Percentiles rank a stretch among this genome's conserved stretches.
Conservation (phyloP, 2,797 vertebrate species). For the Chrysocyon brachyurus region DNA sequence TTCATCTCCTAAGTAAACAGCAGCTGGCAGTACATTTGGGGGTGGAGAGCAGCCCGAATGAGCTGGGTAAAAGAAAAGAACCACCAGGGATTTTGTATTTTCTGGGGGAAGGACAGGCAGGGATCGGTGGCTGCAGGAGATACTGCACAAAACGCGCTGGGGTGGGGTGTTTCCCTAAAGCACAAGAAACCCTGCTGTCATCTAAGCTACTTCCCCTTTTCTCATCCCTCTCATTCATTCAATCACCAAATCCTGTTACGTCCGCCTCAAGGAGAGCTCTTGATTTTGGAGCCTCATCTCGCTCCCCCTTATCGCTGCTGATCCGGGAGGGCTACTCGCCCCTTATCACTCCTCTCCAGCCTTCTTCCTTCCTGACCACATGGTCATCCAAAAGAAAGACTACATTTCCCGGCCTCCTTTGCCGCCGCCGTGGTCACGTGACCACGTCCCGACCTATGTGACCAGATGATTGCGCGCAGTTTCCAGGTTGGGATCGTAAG, state of each 20-base stretch:
- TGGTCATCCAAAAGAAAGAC: background rate
- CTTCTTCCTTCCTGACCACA: background rate
- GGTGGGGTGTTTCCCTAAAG: background rate
- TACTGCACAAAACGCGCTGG: background rate
- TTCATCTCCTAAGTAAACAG: slow-evolving; percentile 41
- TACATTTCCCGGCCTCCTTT: slow-evolving; percentile 18
- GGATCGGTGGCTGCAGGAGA: background rate
- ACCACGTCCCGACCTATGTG: background rate
- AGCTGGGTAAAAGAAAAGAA: background rate
- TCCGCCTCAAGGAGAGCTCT: background rate
- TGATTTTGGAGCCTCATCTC: background rate
- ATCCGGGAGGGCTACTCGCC: background rate
- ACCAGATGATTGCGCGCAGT: background rate
- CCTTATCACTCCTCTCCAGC: background rate
- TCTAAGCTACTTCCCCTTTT: too few relatives aligned
- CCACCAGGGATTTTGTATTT: background rate
- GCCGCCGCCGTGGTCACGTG: background rate
- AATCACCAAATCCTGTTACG: background rate
- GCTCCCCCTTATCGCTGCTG: accelerated
- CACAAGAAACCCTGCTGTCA: background rate
- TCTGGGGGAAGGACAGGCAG: background rate
- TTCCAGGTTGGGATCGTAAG: background rate
- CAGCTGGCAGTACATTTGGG: slow-evolving; percentile 28
- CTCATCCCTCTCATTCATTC: background rate
- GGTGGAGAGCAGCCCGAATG: background rate